These are phyloP conservation scores for Caenorhabditis doughertyi DNA, from an alignment of 2,888 invertebrate species.

Conservation along the genomic window DNA sequence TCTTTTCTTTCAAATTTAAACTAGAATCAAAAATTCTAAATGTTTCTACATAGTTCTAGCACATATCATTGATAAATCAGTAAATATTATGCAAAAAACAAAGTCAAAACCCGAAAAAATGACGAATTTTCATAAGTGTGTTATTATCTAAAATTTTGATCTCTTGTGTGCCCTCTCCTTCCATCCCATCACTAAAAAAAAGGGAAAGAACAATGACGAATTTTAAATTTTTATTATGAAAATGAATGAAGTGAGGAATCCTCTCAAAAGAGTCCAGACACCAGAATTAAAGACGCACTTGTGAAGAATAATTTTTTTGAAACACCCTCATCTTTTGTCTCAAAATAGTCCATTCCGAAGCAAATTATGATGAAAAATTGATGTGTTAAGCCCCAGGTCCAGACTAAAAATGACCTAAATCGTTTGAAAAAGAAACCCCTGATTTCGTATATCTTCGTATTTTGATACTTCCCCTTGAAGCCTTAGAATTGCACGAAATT, in stretches of 20 bases:
- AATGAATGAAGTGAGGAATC: not conserved
- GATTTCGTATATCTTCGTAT: too few relatives aligned
- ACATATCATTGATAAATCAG: not conserved
- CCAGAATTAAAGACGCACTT: not conserved
- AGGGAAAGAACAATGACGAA: slow-evolving; percentile 9
- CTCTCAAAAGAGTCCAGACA: slow-evolving; percentile 11
- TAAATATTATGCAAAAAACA: not conserved
- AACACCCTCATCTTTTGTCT: too few relatives aligned
- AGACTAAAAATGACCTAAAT: too few relatives aligned
- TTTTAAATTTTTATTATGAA: not conserved
- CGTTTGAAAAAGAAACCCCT: too few relatives aligned
- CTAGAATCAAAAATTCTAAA: too few relatives aligned
- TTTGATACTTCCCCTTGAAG: too few relatives aligned
- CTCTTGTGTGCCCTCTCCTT: not conserved
- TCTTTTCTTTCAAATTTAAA: too few relatives aligned
- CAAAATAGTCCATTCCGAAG: too few relatives aligned
- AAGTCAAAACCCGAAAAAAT: not conserved
- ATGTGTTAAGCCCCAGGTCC: not conserved
- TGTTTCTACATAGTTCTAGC: too few relatives aligned
- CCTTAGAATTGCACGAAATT: too few relatives aligned
- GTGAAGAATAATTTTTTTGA: not conserved
- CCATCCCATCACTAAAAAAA: not conserved
- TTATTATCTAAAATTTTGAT: slow-evolving; percentile 27
- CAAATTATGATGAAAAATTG: not conserved
- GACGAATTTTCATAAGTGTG: not conserved